A percentile compares a stretch with the other conserved stretches of the same genome.
Evolutionary conservation across 2,888 invertebrate species (phyloP).

Genomic region (Drosophila maculinotata): DNA sequence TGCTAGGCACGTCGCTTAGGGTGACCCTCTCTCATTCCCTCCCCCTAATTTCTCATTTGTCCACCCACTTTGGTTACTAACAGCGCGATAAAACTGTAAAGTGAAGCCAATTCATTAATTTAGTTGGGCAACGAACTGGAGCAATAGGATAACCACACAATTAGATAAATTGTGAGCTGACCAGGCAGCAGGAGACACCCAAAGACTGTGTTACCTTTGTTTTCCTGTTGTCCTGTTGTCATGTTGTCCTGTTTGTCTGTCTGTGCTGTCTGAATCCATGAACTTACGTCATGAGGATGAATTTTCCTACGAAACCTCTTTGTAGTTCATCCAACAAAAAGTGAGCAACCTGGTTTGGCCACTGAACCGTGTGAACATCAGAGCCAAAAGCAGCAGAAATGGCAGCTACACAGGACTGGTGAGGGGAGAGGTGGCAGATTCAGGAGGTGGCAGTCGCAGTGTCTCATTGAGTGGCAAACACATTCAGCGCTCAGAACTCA

Average conservation of each 20-base stretch:
- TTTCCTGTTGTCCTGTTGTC: background rate
- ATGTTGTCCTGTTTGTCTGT: background rate
- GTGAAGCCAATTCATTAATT: constrained; percentile 58
- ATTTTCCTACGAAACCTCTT: constrained; percentile 19
- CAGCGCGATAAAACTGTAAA: constrained; percentile 55
- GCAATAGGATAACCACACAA: constrained; percentile 50
- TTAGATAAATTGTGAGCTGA: constrained; percentile 35
- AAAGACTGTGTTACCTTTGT: constrained; percentile 26
- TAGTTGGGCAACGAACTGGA: constrained; percentile 36
- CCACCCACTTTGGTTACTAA: constrained; percentile 10
- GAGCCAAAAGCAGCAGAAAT: background rate
- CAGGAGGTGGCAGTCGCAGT: constrained; percentile 21
- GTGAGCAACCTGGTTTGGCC: constrained; percentile 55
- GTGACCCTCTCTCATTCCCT: too few species aligned
- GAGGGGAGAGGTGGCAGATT: background rate
- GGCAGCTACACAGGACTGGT: too few species aligned
- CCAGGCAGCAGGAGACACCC: constrained; percentile 1
- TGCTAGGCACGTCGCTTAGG: constrained; percentile 12
- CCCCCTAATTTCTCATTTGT: background rate
- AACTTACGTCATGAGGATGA: constrained; percentile 32
- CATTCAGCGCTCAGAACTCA: constrained; percentile 24
- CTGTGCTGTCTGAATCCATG: constrained; percentile 2
- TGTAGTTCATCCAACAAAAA: constrained; percentile 36
- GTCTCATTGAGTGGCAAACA: constrained; percentile 54
- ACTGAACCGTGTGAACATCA: constrained; percentile 48